Evolutionary conservation across 2,797 vertebrate species (phyloP), one percentile per base, ranked within the genome.

Genomic region (Uromys caudimaculatus): DNA sequence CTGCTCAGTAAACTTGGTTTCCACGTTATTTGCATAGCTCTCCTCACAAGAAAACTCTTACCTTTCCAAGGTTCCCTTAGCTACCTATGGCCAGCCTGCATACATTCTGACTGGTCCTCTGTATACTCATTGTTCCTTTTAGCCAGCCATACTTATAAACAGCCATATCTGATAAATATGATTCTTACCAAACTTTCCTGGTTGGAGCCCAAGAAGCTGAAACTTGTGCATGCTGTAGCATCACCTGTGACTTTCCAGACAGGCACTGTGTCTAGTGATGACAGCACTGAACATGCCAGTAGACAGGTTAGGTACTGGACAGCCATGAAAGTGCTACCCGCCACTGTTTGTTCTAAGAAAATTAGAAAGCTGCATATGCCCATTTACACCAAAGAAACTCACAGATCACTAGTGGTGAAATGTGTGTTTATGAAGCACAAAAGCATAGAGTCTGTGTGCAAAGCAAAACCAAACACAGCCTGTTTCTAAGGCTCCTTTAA

Each of bases 161-260:
- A 88, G 3, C 13, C 23, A 7, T 24, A 29, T 95, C 89, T 89
- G 17, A 27, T 84, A 38, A 52, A 41, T 12, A 92, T 21, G 17
- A 64, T n/a, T 95, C 85, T 78, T 90, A 50, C 77, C 21, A 86
- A 90, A 35, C 17, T 75, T 89, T 93, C 50, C 77, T 12, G 86
- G 9, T 44, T 14, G 0, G 6, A 89, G 50, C 19, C 14, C 60
- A 58, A 62, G 81, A 83, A 32, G 41, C 38, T 44, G 7, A 32
- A 62, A 60, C 38, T 44, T 67, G 4, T 24, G 9, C 23, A 8
- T 56, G 86, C 35, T 47, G 29, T 6, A 79, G n/a, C 32, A 17
- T n/a, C 21, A 32, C 44, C 19, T 64, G 7, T 24, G 11, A 67
- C 77, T 47, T 84, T 64, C 56, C 81, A 35, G 38, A 58, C 32